Evolutionary conservation across 2,797 vertebrate genomes (phyloP).

Genomic region (Uromys caudimaculatus): DNA sequence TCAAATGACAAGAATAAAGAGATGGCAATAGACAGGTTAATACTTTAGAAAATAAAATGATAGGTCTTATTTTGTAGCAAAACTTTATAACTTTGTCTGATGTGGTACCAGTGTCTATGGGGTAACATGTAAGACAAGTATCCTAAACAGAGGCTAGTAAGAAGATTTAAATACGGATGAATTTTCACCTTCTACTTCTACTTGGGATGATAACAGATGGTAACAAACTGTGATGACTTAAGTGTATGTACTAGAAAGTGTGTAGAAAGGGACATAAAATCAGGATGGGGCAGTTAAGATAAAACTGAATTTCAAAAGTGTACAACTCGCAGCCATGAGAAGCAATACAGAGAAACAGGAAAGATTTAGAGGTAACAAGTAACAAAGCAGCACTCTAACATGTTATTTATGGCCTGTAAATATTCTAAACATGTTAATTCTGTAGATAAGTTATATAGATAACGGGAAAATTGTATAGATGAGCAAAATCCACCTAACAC

Average conservation of each 20-base stretch:
- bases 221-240: neutral
- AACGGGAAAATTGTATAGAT: neutral
- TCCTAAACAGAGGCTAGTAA: neutral
- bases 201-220: neutral
- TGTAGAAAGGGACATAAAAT: neutral
- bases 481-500: neutral
- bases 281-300: neutral
- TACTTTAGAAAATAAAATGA: neutral
- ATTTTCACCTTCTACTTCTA: neutral
- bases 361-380: neutral
- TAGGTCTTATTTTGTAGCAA: neutral
- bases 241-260: neutral
- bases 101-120: neutral
- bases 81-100: neutral
- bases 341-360: neutral
- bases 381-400: neutral
- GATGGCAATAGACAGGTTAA: neutral
- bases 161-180: neutral
- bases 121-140: neutral
- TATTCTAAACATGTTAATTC: neutral
- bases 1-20: neutral
- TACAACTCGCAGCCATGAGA: neutral
- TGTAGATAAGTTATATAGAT: neutral
- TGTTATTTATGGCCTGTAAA: neutral
- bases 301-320: neutral